Percentiles rank a stretch among this genome's conserved stretches.
These are phyloP conservation scores for Chondrilla cf. caribensis DNA, from an alignment of 37 sponge, comb jelly and placozoan genomes.

Conservation along the genomic window DNA sequence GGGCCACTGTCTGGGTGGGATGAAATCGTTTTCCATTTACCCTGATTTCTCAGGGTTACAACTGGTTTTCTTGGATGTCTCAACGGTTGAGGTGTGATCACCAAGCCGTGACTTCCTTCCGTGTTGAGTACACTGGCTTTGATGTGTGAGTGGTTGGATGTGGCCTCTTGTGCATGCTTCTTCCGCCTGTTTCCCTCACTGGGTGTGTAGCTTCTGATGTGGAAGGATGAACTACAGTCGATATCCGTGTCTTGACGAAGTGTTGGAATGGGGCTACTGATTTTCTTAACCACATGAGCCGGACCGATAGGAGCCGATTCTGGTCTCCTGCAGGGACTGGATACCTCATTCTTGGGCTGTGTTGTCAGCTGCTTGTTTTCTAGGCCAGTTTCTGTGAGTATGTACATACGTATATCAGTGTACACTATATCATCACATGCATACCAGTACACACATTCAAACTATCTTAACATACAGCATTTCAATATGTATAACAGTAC, in stretches of 20 bases:
- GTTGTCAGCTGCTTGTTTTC: too few relatives aligned
- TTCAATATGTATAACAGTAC: too few relatives aligned
- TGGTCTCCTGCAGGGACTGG: too few relatives aligned
- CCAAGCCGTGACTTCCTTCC: not conserved
- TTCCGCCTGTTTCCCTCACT: not conserved
- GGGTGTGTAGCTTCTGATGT: not conserved
- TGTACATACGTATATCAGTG: too few relatives aligned
- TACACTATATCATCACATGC: too few relatives aligned
- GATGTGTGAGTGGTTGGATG: not conserved
- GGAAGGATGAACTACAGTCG: not conserved
- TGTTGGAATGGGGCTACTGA: conserved; percentile 7
- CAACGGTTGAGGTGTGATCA: not conserved
- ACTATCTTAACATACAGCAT: too few relatives aligned
- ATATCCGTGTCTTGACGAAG: not conserved
- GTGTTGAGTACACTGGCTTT: not conserved
- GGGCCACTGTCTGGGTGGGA: not conserved
- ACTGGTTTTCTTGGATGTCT: not conserved
- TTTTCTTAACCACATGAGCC: not conserved
- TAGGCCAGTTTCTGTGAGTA: too few relatives aligned
- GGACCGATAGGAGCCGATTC: too few relatives aligned
- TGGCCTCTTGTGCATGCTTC: not conserved
- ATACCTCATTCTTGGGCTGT: too few relatives aligned
- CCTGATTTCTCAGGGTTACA: not conserved
- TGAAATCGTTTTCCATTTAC: too few relatives aligned
- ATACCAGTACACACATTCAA: too few relatives aligned